Evolutionary conservation across 2,888 invertebrate species (phyloP).

Genomic region (Pristionchus arcanus): DNA sequence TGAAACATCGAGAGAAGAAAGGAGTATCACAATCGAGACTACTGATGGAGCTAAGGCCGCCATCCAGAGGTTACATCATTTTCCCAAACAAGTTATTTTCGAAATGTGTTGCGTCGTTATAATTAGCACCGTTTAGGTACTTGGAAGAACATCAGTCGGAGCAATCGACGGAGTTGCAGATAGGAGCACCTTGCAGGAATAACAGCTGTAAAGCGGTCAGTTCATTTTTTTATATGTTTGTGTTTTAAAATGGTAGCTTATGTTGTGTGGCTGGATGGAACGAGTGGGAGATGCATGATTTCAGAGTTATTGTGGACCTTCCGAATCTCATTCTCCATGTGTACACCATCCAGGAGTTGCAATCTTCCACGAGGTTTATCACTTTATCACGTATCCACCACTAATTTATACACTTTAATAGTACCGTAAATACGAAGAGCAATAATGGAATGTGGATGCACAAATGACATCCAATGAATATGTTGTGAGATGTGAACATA

Average conservation of each 20-base stretch:
- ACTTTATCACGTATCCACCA: no score
- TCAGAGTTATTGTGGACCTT: slow-evolving; percentile 65
- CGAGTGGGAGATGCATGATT: not conserved
- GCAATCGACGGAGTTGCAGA: slow-evolving; percentile 56
- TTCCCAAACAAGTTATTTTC: not conserved
- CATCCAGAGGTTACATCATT: slow-evolving; percentile 59
- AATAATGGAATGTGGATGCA: no score
- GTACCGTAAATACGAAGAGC: no score
- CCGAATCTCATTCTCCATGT: slow-evolving; percentile 58
- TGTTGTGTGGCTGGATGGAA: not conserved
- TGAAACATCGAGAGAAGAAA: slow-evolving; percentile 54
- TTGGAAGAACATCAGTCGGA: slow-evolving; percentile 52
- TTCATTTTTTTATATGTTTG: slow-evolving; percentile 13
- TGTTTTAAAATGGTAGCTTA: not conserved
- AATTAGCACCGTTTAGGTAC: slow-evolving; percentile 28
- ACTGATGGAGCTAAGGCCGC: slow-evolving; percentile 63
- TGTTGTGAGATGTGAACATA: no score
- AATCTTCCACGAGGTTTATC: slow-evolving; percentile 62
- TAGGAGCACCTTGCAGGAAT: slow-evolving; percentile 74
- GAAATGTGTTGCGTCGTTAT: no score
- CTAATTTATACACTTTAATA: no score
- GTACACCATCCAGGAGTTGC: slow-evolving; percentile 70
- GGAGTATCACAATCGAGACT: slow-evolving; percentile 59
- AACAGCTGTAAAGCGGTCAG: slow-evolving; percentile 68
- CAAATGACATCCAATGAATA: no score